Percentiles rank a stretch among this genome's conserved stretches.
phyloP scores from a whole-genome alignment of 2,888 invertebrate species.

The Melolontha melolontha region DNA sequence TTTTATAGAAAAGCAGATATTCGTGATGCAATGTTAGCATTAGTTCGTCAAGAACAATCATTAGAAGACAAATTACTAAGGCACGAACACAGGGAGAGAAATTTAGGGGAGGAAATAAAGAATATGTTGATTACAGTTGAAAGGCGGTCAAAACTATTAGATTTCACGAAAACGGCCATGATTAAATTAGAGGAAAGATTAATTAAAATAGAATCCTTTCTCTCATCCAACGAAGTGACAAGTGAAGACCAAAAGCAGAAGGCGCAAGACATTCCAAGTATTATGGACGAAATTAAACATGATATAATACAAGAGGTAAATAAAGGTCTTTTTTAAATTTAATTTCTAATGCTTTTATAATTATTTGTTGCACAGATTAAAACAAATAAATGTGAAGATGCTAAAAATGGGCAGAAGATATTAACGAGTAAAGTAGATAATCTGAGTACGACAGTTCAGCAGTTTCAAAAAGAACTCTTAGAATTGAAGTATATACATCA shows the following conservation, averaged over 20 bases:
- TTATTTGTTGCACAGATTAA: no score
- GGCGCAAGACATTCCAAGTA: conserved; percentile 67
- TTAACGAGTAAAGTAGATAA: no score
- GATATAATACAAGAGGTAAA: conserved; percentile 60
- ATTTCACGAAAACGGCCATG: conserved; percentile 77
- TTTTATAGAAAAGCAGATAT: conserved; percentile 75
- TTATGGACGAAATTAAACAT: conserved; percentile 64
- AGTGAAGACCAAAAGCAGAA: conserved; percentile 74
- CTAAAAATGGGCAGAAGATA: no score
- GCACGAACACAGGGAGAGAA: conserved; percentile 84
- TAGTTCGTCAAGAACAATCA: conserved; percentile 82
- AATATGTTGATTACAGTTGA: conserved; percentile 77
- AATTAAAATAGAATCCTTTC: conserved; percentile 80
- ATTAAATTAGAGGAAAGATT: conserved; percentile 80
- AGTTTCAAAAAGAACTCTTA: no score
- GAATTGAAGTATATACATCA: no score
- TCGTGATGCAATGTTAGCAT: conserved; percentile 81
- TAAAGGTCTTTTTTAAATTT: no score
- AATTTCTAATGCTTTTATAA: no score
- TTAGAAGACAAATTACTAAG: conserved; percentile 86
- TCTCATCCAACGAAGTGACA: conserved; percentile 77
- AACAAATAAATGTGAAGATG: no score
- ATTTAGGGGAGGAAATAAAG: conserved; percentile 82
- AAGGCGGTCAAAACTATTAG: conserved; percentile 77
- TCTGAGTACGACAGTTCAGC: no score